These are phyloP conservation scores for Danio albolineatus DNA, from an alignment of 2,797 vertebrate genomes.

Conservation along the genomic window DNA sequence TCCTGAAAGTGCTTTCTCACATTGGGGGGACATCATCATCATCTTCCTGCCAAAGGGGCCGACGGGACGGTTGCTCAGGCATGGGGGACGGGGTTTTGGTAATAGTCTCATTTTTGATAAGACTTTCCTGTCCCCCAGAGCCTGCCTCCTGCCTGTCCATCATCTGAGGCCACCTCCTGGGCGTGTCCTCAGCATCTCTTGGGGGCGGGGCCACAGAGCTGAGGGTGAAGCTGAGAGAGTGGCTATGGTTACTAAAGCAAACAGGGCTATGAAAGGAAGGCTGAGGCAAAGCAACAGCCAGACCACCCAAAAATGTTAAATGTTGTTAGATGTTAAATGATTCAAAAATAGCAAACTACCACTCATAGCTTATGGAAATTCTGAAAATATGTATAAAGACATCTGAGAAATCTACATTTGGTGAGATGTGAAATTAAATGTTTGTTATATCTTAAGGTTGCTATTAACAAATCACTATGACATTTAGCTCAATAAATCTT, in stretches of 20 bases:
- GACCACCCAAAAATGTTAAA: no score
- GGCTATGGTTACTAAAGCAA: constrained; percentile 65
- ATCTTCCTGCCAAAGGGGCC: constrained; percentile 75
- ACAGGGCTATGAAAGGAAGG: constrained; percentile 51
- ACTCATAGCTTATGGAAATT: no score
- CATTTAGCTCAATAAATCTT: no score
- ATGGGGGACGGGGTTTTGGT: constrained; percentile 51
- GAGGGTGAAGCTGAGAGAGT: constrained; percentile 70
- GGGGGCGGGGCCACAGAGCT: constrained; percentile 62
- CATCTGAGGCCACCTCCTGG: constrained; percentile 56
- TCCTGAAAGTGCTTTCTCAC: constrained; percentile 73
- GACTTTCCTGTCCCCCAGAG: constrained; percentile 52
- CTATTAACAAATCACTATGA: no score
- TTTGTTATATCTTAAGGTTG: no score
- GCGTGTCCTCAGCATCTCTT: constrained; percentile 57
- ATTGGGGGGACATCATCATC: constrained; percentile 78
- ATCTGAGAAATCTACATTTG: no score
- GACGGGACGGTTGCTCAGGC: constrained; percentile 62
- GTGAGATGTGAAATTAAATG: no score
- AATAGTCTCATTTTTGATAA: constrained; percentile 62
- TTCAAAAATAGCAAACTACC: no score
- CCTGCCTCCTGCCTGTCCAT: constrained; percentile 62
- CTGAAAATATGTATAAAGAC: no score
- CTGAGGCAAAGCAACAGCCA: background rate
- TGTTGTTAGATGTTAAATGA: no score